These are phyloP conservation scores for Drosophila limbata DNA, from an alignment of 2,888 invertebrate genomes.

Conservation along the genomic window DNA sequence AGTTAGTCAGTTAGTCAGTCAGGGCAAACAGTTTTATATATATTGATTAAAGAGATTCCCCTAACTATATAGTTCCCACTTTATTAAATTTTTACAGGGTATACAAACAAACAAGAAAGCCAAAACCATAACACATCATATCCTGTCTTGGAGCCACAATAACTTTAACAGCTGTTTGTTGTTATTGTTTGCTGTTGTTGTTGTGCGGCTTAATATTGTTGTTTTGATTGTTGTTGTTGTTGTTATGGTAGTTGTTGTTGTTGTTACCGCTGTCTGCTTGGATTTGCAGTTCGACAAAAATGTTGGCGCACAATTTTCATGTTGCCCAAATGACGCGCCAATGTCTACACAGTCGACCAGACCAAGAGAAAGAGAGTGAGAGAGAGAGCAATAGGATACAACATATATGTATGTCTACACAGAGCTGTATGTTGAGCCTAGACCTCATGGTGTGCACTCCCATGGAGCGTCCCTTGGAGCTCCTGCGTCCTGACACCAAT, in stretches of 20 bases:
- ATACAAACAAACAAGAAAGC: conserved; percentile 2
- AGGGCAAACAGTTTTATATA: too few relatives aligned
- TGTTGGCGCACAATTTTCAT: conserved; percentile 67
- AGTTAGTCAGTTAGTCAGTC: too few relatives aligned
- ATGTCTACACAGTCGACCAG: conserved; percentile 44
- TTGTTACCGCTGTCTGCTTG: conserved; percentile 42
- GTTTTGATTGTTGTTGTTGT: conserved; percentile 17
- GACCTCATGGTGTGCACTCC: conserved; percentile 46
- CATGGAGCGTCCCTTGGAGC: conserved; percentile 44
- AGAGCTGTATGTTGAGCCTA: conserved; percentile 13
- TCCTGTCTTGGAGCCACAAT: conserved; percentile 10
- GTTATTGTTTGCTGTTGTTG: neutral
- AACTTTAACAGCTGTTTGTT: conserved; percentile 26
- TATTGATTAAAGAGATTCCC: too few relatives aligned
- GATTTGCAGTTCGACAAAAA: conserved; percentile 63
- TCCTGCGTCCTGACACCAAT: conserved; percentile 73
- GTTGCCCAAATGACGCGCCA: conserved; percentile 69
- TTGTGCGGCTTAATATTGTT: conserved; percentile 9
- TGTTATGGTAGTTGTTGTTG: conserved; percentile 12
- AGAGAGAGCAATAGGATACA: neutral
- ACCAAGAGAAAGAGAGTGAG: neutral
- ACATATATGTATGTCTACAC: neutral
- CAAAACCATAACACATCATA: conserved; percentile 19
- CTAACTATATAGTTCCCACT: neutral
- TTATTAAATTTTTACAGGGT: neutral